Percentiles rank a stretch among this genome's conserved stretches.
Evolutionary conservation across 53 echinoderm and acorn worm genomes (phyloP).

Genomic region (Stichopus horrens): DNA sequence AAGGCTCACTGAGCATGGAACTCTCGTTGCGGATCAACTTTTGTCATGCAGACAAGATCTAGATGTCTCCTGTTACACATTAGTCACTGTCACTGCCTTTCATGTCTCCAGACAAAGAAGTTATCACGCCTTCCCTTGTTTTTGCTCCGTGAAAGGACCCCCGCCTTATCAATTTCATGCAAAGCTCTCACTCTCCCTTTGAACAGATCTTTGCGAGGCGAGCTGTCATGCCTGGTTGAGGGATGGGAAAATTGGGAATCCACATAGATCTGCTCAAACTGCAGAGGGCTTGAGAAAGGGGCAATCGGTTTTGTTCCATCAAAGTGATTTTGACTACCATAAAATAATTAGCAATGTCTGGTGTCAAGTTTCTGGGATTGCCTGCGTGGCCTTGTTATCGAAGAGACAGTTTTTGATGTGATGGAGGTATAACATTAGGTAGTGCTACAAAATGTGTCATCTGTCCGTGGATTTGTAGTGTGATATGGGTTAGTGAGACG

Average conservation of each 20-base stretch:
- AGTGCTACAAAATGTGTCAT: too few relatives aligned
- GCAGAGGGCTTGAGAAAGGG: slow-evolving; percentile 1
- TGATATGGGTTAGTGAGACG: too few relatives aligned
- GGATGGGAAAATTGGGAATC: slow-evolving; percentile 37
- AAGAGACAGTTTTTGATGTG: background rate
- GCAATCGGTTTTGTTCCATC: background rate
- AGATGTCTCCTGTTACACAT: background rate
- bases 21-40: too few relatives aligned
- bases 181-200: background rate
- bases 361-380: background rate
- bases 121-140: background rate
- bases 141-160: background rate
- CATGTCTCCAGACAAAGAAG: background rate
- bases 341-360: slow-evolving; percentile 10
- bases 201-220: background rate
- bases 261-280: background rate
- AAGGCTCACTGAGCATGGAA: too few relatives aligned
- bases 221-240: slow-evolving; percentile 34
- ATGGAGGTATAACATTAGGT: too few relatives aligned
- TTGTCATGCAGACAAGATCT: background rate
- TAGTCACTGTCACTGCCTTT: background rate
- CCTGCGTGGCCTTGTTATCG: background rate
- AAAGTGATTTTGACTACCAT: slow-evolving; percentile 1
- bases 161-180: slow-evolving; percentile 3
- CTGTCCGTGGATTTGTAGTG: too few relatives aligned